A percentile compares a stretch with the other conserved stretches of the same genome.
Evolutionary conservation across 2,888 invertebrate genomes (phyloP).

Genomic region (Drosophila formosana): DNA sequence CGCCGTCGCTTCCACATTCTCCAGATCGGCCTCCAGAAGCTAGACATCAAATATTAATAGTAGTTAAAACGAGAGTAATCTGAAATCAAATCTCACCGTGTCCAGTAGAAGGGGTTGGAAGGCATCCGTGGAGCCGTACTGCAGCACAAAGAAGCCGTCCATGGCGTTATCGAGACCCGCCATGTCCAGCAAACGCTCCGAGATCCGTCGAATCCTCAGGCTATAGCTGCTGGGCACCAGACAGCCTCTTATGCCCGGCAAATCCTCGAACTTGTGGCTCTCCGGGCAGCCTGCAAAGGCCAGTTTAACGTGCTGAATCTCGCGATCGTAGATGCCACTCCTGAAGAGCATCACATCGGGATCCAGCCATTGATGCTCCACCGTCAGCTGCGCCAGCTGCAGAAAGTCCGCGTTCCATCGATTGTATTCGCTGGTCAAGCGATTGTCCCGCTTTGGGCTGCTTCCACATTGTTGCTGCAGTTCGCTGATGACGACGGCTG

Average conservation of each 20-base stretch:
- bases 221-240: conserved; percentile 31
- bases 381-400: conserved; percentile 33
- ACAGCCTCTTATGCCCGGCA: conserved; percentile 35
- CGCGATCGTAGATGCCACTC: conserved; percentile 27
- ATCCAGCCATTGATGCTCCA: conserved; percentile 26
- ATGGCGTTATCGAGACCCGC: conserved; percentile 10
- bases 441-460: not conserved
- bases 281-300: conserved; percentile 36
- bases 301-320: conserved; percentile 35
- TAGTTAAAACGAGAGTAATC: too few relatives aligned
- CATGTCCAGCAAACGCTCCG: conserved; percentile 50
- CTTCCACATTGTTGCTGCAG: conserved; percentile 29
- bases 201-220: conserved; percentile 4
- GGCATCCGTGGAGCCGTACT: conserved; percentile 26
- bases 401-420: conserved; percentile 13
- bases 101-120: conserved; percentile 30
- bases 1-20: conserved; percentile 28
- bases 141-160: conserved; percentile 23
- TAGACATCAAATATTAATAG: too few relatives aligned
- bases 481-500: not conserved
- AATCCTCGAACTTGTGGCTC: not conserved
- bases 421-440: conserved; percentile 27
- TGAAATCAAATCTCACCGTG: not conserved
- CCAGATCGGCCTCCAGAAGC: conserved; percentile 3
- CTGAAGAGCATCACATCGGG: conserved; percentile 33